phyloP scores from a whole-genome alignment of 2,797 vertebrate species.

The Acrossocheilus fasciatus region DNA sequence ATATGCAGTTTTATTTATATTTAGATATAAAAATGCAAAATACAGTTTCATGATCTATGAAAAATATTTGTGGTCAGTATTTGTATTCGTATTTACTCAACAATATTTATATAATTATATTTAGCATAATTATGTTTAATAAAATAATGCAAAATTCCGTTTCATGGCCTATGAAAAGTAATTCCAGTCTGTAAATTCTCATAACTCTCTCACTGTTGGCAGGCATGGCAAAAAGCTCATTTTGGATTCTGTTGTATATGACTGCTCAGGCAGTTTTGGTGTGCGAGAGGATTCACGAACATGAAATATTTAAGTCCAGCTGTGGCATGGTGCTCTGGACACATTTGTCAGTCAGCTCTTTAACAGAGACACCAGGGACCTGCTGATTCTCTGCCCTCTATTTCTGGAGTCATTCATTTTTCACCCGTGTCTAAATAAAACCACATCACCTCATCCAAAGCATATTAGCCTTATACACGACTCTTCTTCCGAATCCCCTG shows the following conservation, averaged over 20 bases:
- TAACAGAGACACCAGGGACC: slow-evolving; percentile 18
- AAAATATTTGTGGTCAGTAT: not conserved
- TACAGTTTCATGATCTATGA: not conserved
- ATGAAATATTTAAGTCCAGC: slow-evolving; percentile 56
- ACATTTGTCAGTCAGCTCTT: slow-evolving; percentile 39
- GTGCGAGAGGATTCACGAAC: slow-evolving; percentile 46
- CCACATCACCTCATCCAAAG: slow-evolving; percentile 48
- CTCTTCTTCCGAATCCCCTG: slow-evolving; percentile 15
- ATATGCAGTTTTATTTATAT: not conserved
- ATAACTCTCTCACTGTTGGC: not conserved
- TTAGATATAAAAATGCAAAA: not conserved
- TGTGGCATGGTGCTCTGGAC: not conserved
- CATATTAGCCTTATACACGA: slow-evolving; percentile 36
- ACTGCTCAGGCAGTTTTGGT: slow-evolving; percentile 68
- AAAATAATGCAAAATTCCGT: not conserved
- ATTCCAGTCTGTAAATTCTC: not conserved
- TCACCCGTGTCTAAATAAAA: slow-evolving; percentile 70
- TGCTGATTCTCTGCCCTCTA: slow-evolving; percentile 50
- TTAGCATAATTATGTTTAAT: not conserved
- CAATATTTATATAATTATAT: not conserved
- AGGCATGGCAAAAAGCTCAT: not conserved
- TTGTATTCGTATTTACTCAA: not conserved
- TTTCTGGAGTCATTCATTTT: slow-evolving; percentile 70
- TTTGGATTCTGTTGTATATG: not conserved
- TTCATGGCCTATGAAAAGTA: not conserved